Percentiles rank a stretch among this genome's conserved stretches.
Conservation (phyloP, 2,888 invertebrate genomes). For the Alloscopus bannaensis region DNA sequence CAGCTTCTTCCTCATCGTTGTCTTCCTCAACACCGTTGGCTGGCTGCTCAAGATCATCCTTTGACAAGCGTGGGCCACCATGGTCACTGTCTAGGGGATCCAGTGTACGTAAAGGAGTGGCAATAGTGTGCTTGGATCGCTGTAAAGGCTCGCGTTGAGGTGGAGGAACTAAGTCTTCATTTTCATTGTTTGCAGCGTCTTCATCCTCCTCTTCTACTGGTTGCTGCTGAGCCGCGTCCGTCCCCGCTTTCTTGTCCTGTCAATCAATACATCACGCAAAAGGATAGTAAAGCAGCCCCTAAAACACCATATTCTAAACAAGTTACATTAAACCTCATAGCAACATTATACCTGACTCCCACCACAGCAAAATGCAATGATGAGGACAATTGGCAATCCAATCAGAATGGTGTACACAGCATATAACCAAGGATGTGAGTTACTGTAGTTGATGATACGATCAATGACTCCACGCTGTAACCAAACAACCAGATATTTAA, state of each 20-base stretch:
- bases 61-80: conserved; percentile 42
- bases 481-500: conserved; percentile 73
- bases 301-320: background rate
- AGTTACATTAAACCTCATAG: too few species aligned
- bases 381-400: conserved; percentile 86
- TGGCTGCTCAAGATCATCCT: conserved; percentile 73
- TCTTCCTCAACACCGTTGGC: conserved; percentile 73
- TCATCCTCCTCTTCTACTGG: conserved; percentile 16
- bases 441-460: conserved; percentile 85
- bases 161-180: conserved; percentile 79
- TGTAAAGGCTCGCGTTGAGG: conserved; percentile 81
- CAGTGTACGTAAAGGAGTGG: conserved; percentile 76
- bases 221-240: background rate
- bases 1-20: conserved; percentile 11
- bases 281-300: too few species aligned
- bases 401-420: conserved; percentile 80
- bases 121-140: conserved; percentile 77
- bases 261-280: too few species aligned
- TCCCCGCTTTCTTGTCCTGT: conserved; percentile 25
- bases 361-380: conserved; percentile 87
- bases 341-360: conserved; percentile 73
- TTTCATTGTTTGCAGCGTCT: too few species aligned
- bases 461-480: conserved; percentile 87
- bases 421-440: conserved; percentile 94
- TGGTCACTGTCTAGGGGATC: background rate